These are phyloP conservation scores for Andricus grossulariae DNA, from an alignment of 1,140 invertebrate genomes.

Conservation along the genomic window DNA sequence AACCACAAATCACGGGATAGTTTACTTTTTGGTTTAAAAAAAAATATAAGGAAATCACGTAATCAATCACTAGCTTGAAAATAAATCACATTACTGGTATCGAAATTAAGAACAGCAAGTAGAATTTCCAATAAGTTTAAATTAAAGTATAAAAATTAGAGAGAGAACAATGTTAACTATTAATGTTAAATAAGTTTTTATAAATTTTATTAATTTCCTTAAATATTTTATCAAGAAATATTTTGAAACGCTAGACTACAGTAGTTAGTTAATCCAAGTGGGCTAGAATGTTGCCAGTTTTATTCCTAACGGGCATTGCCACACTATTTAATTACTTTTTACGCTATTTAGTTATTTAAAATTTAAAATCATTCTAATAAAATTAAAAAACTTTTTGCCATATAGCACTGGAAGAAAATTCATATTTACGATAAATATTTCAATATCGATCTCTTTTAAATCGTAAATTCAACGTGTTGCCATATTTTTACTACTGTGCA, in stretches of 20 bases:
- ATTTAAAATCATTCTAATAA: not conserved
- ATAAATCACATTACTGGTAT: too few species aligned
- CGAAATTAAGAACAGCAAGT: too few species aligned
- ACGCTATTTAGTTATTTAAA: not conserved
- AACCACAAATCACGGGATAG: not conserved
- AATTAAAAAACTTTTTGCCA: not conserved
- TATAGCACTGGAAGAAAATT: not conserved
- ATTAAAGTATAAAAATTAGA: too few species aligned
- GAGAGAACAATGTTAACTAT: too few species aligned
- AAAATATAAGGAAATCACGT: not conserved
- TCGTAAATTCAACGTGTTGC: not conserved
- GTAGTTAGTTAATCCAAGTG: not conserved
- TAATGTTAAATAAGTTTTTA: too few species aligned
- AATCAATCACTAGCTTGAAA: too few species aligned
- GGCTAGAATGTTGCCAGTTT: constrained; percentile 26
- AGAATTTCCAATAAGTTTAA: too few species aligned
- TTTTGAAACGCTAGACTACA: not conserved
- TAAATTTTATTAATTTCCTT: too few species aligned
- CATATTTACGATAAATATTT: not conserved
- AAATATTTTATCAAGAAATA: not conserved
- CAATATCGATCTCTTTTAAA: not conserved
- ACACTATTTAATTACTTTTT: not conserved
- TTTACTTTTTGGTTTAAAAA: not conserved
- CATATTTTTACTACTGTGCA: not conserved
- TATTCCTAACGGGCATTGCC: not conserved